Percentiles rank a stretch among this genome's conserved stretches.
Conservation (phyloP, 2,888 invertebrate genomes). For the Tinea semifulvella region DNA sequence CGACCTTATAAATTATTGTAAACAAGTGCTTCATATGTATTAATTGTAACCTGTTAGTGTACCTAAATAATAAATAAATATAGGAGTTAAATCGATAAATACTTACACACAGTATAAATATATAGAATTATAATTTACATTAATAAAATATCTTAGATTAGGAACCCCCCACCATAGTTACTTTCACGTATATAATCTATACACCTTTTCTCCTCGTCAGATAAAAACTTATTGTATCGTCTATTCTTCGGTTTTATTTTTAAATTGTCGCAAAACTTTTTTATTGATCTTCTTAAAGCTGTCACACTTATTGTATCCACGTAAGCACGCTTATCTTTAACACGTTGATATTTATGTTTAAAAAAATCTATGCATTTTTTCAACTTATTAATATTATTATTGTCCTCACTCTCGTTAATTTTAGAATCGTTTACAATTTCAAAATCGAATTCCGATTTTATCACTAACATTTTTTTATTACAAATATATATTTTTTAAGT, state of each 20-base stretch:
- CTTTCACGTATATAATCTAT: background rate
- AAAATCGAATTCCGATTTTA: constrained; percentile 6
- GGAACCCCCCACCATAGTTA: constrained; percentile 37
- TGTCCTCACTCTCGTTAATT: background rate
- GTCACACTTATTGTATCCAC: constrained; percentile 41
- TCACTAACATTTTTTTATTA: constrained; percentile 8
- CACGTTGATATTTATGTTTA: constrained; percentile 31
- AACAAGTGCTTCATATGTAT: too few relatives aligned
- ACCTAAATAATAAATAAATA: too few relatives aligned
- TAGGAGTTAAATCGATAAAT: too few relatives aligned
- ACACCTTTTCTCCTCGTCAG: constrained; percentile 78
- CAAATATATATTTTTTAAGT: too few relatives aligned
- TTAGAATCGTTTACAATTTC: background rate
- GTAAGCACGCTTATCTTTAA: constrained; percentile 27
- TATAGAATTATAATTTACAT: background rate
- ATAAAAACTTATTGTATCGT: constrained; percentile 71
- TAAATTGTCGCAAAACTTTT: constrained; percentile 44
- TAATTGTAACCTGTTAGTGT: too few relatives aligned
- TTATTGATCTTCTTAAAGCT: constrained; percentile 44
- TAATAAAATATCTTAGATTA: constrained; percentile 2
- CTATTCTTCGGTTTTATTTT: constrained; percentile 48
- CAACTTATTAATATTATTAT: background rate
- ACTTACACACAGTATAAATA: too few relatives aligned
- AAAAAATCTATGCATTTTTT: constrained; percentile 31
- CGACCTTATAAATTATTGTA: too few relatives aligned